Evolutionary conservation across 2,113 vertebrate genomes (phyloP), one percentile per base, ranked within the genome.

Genomic region (Rhinogobius similis): DNA sequence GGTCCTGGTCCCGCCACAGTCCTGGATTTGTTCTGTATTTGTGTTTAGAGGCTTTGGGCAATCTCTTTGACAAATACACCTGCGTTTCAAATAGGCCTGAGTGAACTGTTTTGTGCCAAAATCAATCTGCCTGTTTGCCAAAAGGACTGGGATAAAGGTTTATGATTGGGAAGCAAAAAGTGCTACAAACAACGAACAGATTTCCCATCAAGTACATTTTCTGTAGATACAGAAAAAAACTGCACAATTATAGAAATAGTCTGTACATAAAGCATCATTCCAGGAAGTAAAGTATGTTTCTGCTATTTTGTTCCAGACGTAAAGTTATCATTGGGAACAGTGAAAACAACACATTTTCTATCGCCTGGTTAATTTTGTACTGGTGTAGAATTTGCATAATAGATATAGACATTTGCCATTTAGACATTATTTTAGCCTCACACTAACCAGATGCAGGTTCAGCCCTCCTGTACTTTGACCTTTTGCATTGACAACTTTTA

Each of bases 61-160:
- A 87, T 87, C 84, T 83, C 81, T 83, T 89, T 75, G 82, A 88
- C 84, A 87, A 88, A 87, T 73, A 84, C 84, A 76, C 78, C 79
- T 79, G 78, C 78, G 82, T 71, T 72, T 48, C 36, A 75, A 71
- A 70, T 66, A 62, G 0, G 7, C 43, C 59, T 73, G 38, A 55
- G 65, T 72, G 68, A 77, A 68, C 68, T 77, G 62, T 62, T 75
- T 62, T 48, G 59, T 63, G 73, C 68, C 70, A 76, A 69, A 50
- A 79, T 62, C 43, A 55, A 77, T 65, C 61, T 21, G 58, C 50
- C 44, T 43, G 53, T 62, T 69, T 78, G 79, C 69, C 75, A 78
- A 77, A 74, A 79, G 59, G 18, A 36, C 9, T 10, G 18, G 27
- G 29, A n/a, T 11, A 18, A 18, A 59, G 27, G 14, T 79, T 61